Evolutionary conservation across 1,140 invertebrate species (phyloP).

Genomic region (Gryllus bimaculatus): DNA sequence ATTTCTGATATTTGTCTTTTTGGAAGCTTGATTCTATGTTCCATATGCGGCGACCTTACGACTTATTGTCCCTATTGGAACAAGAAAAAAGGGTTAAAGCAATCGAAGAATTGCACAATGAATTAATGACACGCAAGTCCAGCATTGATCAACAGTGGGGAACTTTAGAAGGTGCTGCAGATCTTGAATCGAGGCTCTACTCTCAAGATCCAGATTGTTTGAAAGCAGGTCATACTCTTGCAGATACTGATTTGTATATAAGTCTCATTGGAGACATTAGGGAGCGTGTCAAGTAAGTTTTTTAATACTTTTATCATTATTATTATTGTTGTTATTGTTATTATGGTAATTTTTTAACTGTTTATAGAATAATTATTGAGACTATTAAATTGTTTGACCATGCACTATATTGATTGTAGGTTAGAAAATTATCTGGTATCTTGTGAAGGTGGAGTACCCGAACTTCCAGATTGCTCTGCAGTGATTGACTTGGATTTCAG

Average conservation of each 20-base stretch:
- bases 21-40: constrained; percentile 60
- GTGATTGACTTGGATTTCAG: constrained; percentile 58
- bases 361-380: too few species aligned
- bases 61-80: constrained; percentile 68
- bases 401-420: neutral
- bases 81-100: constrained; percentile 62
- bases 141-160: constrained; percentile 54
- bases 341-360: too few species aligned
- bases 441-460: neutral
- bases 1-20: neutral
- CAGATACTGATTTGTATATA: constrained; percentile 61
- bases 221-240: constrained; percentile 45
- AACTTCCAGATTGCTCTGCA: constrained; percentile 54
- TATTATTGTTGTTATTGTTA: too few species aligned
- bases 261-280: constrained; percentile 44
- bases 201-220: constrained; percentile 57
- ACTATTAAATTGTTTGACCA: neutral
- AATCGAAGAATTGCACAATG: constrained; percentile 53
- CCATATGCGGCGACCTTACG: constrained; percentile 64
- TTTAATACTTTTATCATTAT: constrained; percentile 7
- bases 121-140: constrained; percentile 51
- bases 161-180: constrained; percentile 45
- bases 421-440: neutral
- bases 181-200: constrained; percentile 52
- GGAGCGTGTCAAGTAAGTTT: constrained; percentile 34